Evolutionary conservation across 2,797 vertebrate genomes (phyloP).

Genomic region (Scleropages formosus): DNA sequence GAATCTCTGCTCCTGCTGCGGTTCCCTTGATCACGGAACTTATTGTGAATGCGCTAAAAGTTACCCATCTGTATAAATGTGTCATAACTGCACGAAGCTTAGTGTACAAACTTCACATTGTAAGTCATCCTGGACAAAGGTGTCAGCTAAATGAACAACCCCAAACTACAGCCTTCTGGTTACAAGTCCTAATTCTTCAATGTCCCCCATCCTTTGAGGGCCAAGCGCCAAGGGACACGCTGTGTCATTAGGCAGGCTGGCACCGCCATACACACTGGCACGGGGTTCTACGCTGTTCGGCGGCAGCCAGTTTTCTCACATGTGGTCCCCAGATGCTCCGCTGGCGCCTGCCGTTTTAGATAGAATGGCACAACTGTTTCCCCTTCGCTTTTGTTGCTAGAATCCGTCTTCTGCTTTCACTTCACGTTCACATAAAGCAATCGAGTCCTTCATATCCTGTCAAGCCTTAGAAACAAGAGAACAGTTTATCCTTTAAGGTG

Average conservation of each 20-base stretch:
- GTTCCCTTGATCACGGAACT: no score
- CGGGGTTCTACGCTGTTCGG: not conserved
- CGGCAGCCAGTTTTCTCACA: not conserved
- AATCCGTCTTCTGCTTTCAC: slow-evolving; percentile 49
- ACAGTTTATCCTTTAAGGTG: slow-evolving; percentile 30
- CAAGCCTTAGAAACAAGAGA: slow-evolving; percentile 42
- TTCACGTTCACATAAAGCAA: slow-evolving; percentile 29
- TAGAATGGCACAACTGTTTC: slow-evolving; percentile 38
- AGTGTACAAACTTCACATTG: no score
- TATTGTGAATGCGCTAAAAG: no score
- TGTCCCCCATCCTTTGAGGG: not conserved
- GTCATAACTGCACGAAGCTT: no score
- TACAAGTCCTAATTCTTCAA: not conserved
- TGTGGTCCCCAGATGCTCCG: slow-evolving; percentile 14
- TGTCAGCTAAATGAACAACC: no score
- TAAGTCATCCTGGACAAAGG: no score
- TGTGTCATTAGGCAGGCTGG: not conserved
- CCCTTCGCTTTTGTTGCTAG: not conserved
- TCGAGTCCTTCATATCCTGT: slow-evolving; percentile 32
- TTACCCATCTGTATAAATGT: no score
- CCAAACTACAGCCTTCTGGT: not conserved
- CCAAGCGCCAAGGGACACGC: not conserved
- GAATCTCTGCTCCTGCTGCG: no score
- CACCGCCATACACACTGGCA: not conserved
- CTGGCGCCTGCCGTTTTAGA: not conserved